A percentile compares a stretch with the other conserved stretches of the same genome.
These are phyloP conservation scores for Todus mexicanus DNA, from an alignment of 2,797 vertebrate species.

Conservation along the genomic window DNA sequence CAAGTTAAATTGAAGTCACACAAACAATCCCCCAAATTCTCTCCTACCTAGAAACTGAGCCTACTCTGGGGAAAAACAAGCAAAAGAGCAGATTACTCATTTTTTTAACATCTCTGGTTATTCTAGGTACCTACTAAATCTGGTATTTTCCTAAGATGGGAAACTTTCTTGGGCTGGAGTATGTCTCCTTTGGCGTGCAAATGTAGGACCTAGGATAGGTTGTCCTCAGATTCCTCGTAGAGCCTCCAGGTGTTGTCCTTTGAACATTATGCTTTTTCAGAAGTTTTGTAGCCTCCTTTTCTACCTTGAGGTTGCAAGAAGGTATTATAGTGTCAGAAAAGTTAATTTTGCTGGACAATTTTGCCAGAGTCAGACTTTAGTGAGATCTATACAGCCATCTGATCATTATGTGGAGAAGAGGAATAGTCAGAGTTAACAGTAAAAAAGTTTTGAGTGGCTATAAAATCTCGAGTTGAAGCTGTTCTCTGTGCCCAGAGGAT, in stretches of 20 bases:
- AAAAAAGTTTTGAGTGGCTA: not conserved
- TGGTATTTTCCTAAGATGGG: not conserved
- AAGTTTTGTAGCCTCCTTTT: not conserved
- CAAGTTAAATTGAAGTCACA: not conserved
- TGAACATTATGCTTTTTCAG: not conserved
- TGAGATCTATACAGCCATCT: not conserved
- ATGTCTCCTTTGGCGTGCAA: not conserved
- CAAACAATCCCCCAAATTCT: not conserved
- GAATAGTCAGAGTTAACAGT: not conserved
- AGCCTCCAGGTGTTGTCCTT: not conserved
- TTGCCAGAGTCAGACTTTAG: not conserved
- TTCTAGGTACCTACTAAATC: not conserved
- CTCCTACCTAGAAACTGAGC: not conserved
- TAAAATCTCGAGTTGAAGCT: not conserved
- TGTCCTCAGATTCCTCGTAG: not conserved
- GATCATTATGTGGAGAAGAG: not conserved
- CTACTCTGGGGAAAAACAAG: not conserved
- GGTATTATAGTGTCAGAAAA: not conserved
- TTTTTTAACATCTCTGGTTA: not conserved
- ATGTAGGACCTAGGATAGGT: not conserved
- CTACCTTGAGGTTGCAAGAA: not conserved
- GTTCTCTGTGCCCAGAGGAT: not conserved
- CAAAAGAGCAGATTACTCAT: not conserved
- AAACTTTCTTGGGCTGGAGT: not conserved
- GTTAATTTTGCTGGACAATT: not conserved